Base-by-base conservation (phyloP, 2,888 invertebrate species). In the Sepioteuthis lessoniana region DNA sequence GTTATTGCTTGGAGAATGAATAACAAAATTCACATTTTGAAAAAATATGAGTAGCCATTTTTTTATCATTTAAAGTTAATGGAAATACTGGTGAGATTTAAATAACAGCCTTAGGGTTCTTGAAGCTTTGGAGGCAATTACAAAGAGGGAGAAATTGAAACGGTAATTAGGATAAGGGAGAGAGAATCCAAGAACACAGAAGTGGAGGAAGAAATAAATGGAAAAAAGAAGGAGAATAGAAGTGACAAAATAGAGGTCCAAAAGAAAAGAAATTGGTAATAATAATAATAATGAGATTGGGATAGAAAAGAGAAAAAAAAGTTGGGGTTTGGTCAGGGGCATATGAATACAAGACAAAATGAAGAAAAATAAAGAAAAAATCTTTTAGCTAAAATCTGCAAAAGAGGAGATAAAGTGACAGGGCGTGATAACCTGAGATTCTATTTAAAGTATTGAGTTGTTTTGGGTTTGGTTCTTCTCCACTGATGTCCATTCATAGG, bases 91-190 rank as follows among this genome's bases (percentile, higher is more conserved):
- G 25, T 76, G 76, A 16, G 76, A 76, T 76, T 76, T 76, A 76
- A 76, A 76, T 76, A 76, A 76, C 76, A 76, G 76, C 76, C n/a
- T 76, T n/a, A 35, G 76, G 76, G 76, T 76, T 76, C 76, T 76
- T 76, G 25, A n/a, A 76, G 8, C 13, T 25, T 55, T 25, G n/a
- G 16, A 13, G 76, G n/a, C n/a, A 76, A 76, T 76, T 76, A 76
- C n/a, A 76, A 76, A 76, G 76, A 76, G 28, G 60, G 60, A n/a
- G 76, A 35, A 76, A n/a, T 76, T 76, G n/a, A 76, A 76, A 76
- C n/a, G n/a, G n/a, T 76, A 76, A 76, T 76, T 76, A n/a, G 10
- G n/a, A 76, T 10, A n/a, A 35, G 16, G 25, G n/a, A 76, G n/a
- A n/a, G 21, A 55, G 25, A 55, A 55, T 55, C 25, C 21, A 55